Percentiles rank a stretch among this genome's conserved stretches.
Evolutionary conservation across 2,113 vertebrate species (phyloP).

Genomic region (Falco punctatus): DNA sequence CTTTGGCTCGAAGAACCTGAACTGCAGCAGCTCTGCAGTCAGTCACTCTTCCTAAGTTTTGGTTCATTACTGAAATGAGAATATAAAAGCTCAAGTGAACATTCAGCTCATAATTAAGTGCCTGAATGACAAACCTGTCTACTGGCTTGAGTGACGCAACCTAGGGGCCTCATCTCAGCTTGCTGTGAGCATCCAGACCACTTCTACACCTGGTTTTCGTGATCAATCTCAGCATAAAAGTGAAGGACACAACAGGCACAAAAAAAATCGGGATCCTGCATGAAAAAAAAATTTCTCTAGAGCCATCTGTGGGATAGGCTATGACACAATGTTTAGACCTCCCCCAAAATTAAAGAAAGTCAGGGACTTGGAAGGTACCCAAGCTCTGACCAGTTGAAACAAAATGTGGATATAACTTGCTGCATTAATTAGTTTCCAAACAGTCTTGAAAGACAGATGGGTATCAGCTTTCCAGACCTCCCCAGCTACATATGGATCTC

Average conservation of each 20-base stretch:
- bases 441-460: neutral
- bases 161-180: neutral
- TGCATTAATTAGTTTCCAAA: neutral
- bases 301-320: neutral
- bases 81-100: conserved; percentile 27
- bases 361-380: neutral
- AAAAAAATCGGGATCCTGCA: neutral
- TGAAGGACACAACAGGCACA: neutral
- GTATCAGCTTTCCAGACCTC: neutral
- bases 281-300: neutral
- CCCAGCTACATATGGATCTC: neutral
- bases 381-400: neutral
- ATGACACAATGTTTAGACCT: neutral
- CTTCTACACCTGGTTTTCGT: neutral
- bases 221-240: neutral
- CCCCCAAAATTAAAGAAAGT: neutral
- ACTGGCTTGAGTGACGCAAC: neutral
- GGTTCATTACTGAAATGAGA: conserved; percentile 39
- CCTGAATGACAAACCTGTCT: neutral
- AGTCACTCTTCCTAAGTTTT: conserved; percentile 15
- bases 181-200: neutral
- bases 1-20: neutral
- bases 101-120: conserved; percentile 11
- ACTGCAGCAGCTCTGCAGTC: neutral
- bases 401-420: neutral